A percentile compares a stretch with the other conserved stretches of the same genome.
Conservation (phyloP, 2,113 vertebrate genomes). For the Melanostigma gelatinosum region DNA sequence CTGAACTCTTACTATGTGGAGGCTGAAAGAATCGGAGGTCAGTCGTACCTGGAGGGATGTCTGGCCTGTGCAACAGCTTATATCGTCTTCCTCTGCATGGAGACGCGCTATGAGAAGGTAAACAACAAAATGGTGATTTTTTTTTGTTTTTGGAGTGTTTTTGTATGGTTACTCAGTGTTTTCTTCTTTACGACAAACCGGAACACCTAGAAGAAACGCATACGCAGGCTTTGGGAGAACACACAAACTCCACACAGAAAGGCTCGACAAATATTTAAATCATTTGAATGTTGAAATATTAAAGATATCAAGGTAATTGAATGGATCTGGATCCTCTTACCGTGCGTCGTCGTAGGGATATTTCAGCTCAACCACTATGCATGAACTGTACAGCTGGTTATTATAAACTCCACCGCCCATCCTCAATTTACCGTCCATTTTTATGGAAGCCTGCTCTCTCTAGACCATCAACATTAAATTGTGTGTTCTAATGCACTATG, state of each 20-base stretch:
- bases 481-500: constrained; percentile 4
- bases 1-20: constrained; percentile 94
- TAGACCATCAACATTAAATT: not conserved
- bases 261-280: not conserved
- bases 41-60: constrained; percentile 96
- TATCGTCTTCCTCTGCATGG: constrained; percentile 98
- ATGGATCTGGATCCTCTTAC: not conserved
- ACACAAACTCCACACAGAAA: not conserved
- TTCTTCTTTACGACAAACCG: not conserved
- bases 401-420: not conserved
- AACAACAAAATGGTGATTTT: not conserved
- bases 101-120: constrained; percentile 99
- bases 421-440: constrained; percentile 15
- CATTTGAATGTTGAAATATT: not conserved
- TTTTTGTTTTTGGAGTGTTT: not conserved
- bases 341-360: not conserved
- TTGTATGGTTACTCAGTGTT: not conserved
- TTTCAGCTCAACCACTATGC: not conserved
- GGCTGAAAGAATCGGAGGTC: constrained; percentile 96
- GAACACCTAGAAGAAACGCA: not conserved
- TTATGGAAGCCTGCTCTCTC: constrained; percentile 18
- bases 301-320: not conserved
- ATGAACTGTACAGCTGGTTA: not conserved
- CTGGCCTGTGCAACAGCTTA: constrained; percentile 96
- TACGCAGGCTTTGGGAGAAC: not conserved